phyloP scores from a whole-genome alignment of 2,888 invertebrate genomes.

The Melieria picta region DNA sequence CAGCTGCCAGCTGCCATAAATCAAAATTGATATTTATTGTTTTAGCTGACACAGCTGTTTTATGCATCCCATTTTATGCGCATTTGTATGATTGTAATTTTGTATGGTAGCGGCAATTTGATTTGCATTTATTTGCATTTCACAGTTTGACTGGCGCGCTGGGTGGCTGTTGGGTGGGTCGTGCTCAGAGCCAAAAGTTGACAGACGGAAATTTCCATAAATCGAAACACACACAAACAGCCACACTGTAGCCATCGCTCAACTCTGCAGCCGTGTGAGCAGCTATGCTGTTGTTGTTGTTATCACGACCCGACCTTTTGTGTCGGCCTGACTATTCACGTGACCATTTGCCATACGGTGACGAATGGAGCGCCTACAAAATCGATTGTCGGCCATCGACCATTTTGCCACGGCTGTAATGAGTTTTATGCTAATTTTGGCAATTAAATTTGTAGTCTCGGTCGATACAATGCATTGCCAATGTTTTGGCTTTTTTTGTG shows the following conservation, averaged over 20 bases:
- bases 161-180: too few relatives aligned
- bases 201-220: constrained; percentile 7
- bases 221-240: background rate
- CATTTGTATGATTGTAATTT: background rate
- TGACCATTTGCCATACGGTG: too few relatives aligned
- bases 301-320: background rate
- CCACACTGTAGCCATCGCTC: background rate
- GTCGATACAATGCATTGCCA: too few relatives aligned
- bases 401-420: too few relatives aligned
- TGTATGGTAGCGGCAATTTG: background rate
- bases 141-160: background rate
- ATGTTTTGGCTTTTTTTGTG: too few relatives aligned
- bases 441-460: too few relatives aligned
- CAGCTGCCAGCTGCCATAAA: background rate
- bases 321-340: background rate
- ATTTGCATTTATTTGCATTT: constrained; percentile 5
- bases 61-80: background rate
- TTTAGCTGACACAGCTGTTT: background rate
- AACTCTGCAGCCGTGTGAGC: too few relatives aligned
- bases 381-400: too few relatives aligned
- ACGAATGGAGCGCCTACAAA: too few relatives aligned
- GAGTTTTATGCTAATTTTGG: too few relatives aligned
- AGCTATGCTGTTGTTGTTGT: background rate
- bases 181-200: background rate
- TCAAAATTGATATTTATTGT: constrained; percentile 2